Evolutionary conservation across 2,888 invertebrate species (phyloP), one percentile per base, ranked within the genome.

Genomic region (Cephus spinipes): DNA sequence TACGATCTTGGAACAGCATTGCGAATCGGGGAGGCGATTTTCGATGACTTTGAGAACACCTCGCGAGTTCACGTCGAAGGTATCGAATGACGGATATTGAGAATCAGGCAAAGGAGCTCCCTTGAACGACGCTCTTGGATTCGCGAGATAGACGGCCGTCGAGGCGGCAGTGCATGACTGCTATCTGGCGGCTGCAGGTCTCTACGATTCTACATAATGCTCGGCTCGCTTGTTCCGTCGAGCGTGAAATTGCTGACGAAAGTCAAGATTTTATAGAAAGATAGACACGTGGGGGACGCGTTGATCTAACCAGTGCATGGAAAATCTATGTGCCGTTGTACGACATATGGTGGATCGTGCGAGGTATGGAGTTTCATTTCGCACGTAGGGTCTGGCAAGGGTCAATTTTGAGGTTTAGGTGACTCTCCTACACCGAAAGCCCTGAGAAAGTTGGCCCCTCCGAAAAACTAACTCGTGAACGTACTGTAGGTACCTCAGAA

Each of bases 171-270:
- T 55, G 55, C 55, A 55, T 55, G 55, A 55, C 55, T 55, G 55
- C 55, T 55, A 55, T 55, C 23, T 23, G 23, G 15, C 23, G 55
- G 55, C 23, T 55, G 55, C 23, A 55, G 55, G 55, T 23, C 55
- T 23, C 23, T 55, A 55, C 55, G 55, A 55, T 55, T 55, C 55
- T 55, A 55, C 55, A 55, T 55, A 77, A 83, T 83, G 81, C 81
- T 81, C 83, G 80, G 81, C 77, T 83, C 81, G 83, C 81, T 79
- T 83, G 85, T 79, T 83, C 85, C 81, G 79, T 80, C 83, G 79
- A 84, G 84, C 86, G 85, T 87, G 84, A 86, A 88, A 89, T 87
- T 84, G 82, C 83, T 81, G 81, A 85, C 85, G 85, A 87, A 86
- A 86, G 84, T 76, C 77, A 81, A 82, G 81, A 83, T 83, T 81